Evolutionary conservation across 2,113 vertebrate species (phyloP).

Genomic region (Isichthys henryi): DNA sequence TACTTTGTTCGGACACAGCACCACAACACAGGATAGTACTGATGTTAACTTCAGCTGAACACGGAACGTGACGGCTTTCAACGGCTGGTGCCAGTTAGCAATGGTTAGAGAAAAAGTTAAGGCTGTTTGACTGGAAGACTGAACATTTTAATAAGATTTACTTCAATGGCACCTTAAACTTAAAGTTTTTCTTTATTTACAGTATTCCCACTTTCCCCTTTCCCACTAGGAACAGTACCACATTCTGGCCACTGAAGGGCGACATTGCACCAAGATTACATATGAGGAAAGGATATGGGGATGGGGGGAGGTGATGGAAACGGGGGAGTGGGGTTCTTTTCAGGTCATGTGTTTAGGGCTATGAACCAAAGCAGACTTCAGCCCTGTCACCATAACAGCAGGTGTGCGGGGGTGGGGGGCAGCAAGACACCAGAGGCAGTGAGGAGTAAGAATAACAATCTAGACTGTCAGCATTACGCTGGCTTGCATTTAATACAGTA

Average conservation of each 20-base stretch:
- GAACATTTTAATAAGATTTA: not conserved
- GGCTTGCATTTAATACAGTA: not conserved
- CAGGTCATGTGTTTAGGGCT: not conserved
- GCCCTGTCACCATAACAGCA: not conserved
- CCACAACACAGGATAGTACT: not conserved
- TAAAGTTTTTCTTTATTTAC: too few species aligned
- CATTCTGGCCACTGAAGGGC: conserved; percentile 1
- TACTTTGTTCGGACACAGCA: not conserved
- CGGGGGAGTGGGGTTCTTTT: not conserved
- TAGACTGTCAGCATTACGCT: not conserved
- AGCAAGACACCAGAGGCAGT: not conserved
- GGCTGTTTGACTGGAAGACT: not conserved
- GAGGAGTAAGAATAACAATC: not conserved
- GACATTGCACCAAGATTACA: not conserved
- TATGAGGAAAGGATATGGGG: not conserved
- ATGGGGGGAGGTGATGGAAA: not conserved
- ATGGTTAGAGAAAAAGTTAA: not conserved
- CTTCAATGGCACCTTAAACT: not conserved
- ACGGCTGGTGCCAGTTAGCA: not conserved
- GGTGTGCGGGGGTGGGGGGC: not conserved
- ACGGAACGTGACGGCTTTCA: not conserved
- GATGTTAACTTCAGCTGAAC: not conserved
- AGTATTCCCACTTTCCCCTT: too few species aligned
- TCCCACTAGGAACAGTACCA: not conserved
- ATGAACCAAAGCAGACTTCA: not conserved